Conservation (phyloP, 37 sponge, comb jelly and placozoan genomes). For the Hexactinellida sp. region DNA sequence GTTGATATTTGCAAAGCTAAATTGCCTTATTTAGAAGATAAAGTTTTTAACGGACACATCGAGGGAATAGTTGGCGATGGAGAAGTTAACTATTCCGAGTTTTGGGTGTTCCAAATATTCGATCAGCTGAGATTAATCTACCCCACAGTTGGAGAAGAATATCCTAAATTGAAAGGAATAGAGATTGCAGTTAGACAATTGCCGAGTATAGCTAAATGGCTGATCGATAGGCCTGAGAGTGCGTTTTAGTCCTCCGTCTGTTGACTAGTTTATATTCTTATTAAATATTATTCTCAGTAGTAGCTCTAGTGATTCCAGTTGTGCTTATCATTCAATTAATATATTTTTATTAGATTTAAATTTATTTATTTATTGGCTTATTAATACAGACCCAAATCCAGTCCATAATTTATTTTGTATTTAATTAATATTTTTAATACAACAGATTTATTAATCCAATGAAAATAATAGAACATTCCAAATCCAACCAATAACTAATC, state of each 20-base stretch:
- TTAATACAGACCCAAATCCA: no score
- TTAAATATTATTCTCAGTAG: no score
- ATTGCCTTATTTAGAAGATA: not conserved
- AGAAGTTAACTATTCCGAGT: not conserved
- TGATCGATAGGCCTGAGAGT: not conserved
- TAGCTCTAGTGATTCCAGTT: no score
- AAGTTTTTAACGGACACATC: not conserved
- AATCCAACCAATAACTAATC: no score
- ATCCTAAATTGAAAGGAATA: conserved; percentile 5
- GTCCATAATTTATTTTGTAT: no score
- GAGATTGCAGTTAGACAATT: not conserved
- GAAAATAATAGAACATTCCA: no score
- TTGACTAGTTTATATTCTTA: no score
- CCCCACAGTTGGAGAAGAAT: not conserved
- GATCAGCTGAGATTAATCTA: not conserved
- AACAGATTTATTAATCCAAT: no score
- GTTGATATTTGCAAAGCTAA: not conserved
- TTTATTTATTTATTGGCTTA: no score
- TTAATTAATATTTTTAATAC: no score
- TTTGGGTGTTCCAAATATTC: not conserved
- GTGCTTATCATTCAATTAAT: no score
- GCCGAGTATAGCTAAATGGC: not conserved
- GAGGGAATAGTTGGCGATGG: not conserved
- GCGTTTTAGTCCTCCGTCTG: conserved; percentile 2
- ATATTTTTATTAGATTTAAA: no score